A percentile compares a stretch with the other conserved stretches of the same genome.
Conservation (phyloP, 2,113 vertebrate genomes). For the Bambusicola thoracicus region DNA sequence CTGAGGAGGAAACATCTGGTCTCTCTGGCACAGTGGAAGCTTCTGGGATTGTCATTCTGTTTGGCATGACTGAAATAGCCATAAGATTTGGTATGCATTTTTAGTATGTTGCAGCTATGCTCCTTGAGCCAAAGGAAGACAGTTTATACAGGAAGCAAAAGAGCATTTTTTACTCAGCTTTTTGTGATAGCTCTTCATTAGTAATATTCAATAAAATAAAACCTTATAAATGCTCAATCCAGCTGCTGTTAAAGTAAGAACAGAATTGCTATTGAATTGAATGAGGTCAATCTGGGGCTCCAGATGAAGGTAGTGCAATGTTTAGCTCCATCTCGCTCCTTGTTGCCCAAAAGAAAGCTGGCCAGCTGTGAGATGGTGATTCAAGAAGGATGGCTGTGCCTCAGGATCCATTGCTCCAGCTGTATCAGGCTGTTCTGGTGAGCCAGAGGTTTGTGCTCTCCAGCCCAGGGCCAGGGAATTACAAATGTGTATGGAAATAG, state of each 20-base stretch:
- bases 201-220: not conserved
- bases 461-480: slow-evolving; percentile 1
- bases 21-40: not conserved
- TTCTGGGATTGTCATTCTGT: not conserved
- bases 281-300: not conserved
- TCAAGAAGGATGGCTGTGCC: slow-evolving; percentile 23
- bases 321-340: not conserved
- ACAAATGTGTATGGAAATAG: slow-evolving; percentile 54
- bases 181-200: not conserved
- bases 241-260: not conserved
- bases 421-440: slow-evolving; percentile 58
- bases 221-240: not conserved
- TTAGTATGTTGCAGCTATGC: not conserved
- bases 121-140: not conserved
- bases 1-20: not conserved
- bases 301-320: slow-evolving; percentile 4
- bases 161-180: not conserved
- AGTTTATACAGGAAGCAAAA: not conserved
- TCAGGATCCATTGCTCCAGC: slow-evolving; percentile 58
- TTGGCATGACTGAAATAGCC: not conserved
- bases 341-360: not conserved
- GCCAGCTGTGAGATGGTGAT: slow-evolving; percentile 43
- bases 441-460: slow-evolving; percentile 40
- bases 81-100: not conserved
- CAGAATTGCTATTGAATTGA: not conserved